Conservation (phyloP, 2,113 vertebrate genomes). For the Labeo rohita region DNA sequence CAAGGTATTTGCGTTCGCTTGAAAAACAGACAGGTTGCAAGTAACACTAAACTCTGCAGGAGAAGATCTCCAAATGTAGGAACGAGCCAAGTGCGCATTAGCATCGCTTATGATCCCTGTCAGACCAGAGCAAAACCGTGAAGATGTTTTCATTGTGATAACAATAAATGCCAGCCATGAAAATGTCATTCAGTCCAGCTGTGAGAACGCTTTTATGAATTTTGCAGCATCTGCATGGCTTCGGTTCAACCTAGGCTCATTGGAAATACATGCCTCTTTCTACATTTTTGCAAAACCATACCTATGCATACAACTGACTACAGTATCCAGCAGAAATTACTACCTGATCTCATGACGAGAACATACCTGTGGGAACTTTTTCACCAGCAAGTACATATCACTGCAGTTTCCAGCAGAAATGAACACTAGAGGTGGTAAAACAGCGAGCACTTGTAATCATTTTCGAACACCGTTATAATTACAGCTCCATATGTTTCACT, state of each 20-base stretch:
- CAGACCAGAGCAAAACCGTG: conserved; percentile 26
- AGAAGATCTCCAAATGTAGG: not conserved
- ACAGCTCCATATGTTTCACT: no score
- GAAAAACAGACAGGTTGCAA: not conserved
- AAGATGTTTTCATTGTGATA: conserved; percentile 34
- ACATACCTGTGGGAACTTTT: no score
- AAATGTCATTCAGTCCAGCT: conserved; percentile 55
- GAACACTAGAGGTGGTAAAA: no score
- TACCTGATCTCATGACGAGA: no score
- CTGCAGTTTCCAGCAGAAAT: no score
- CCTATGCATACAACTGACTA: not conserved
- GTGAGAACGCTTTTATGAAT: conserved; percentile 47
- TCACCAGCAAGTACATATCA: no score
- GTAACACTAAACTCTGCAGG: not conserved
- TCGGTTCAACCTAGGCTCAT: not conserved
- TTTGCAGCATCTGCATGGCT: conserved; percentile 32
- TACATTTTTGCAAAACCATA: not conserved
- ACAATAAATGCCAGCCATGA: conserved; percentile 12
- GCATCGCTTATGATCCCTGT: conserved; percentile 19
- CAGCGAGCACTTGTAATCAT: no score
- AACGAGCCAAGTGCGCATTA: conserved; percentile 13
- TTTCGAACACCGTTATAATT: no score
- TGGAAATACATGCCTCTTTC: not conserved
- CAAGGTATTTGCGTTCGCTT: not conserved
- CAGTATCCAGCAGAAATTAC: not conserved